Evolutionary conservation across 1,140 invertebrate genomes (phyloP), one percentile per base, ranked within the genome.

Genomic region (Pseudomyrmex gracilis): DNA sequence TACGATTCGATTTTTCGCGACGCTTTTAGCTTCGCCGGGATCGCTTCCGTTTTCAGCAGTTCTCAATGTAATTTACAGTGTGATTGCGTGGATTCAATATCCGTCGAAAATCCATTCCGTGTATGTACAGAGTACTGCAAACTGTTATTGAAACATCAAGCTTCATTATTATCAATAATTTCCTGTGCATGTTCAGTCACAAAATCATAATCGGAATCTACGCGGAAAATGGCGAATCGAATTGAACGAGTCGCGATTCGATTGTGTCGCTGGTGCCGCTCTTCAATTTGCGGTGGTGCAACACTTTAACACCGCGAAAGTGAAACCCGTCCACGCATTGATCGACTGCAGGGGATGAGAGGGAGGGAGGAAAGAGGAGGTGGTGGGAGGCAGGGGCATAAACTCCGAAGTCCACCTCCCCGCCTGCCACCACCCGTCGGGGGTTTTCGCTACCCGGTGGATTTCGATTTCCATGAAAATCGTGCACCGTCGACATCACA

Each of bases 291-390:
- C 90, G 90, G 88, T 90, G 90, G 92, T 92, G 92, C 92, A 89
- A 93, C 93, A 91, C 91, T 93, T 93, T 93, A 93, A 93, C 93
- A 93, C 88, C 89, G 91, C 93, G 94, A 94, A 94, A 94, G 94
- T 94, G 94, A 94, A 94, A 94, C 93, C 93, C 93, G 93, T 92
- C 93, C 90, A 92, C 92, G 94, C 94, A 94, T 94, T 94, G 94
- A 94, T 94, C 94, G 94, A 93, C 93, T 93, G 92, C 93, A 92
- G 90, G 91, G 88, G 88, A 90, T 85, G 88, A 73, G 83, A 73
- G 87, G 45, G 51, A 82, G 91, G 78, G 49, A 83, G 57, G 61
- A 82, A 82, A 76, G 87, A 87, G 71, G 51, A 67, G 61, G 82
- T 82, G 85, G 34, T 78, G 84, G 63, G 78, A 78, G 70, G 68